These are phyloP conservation scores for Paraplagusia blochii DNA, from an alignment of 2,113 vertebrate genomes.

Conservation along the genomic window DNA sequence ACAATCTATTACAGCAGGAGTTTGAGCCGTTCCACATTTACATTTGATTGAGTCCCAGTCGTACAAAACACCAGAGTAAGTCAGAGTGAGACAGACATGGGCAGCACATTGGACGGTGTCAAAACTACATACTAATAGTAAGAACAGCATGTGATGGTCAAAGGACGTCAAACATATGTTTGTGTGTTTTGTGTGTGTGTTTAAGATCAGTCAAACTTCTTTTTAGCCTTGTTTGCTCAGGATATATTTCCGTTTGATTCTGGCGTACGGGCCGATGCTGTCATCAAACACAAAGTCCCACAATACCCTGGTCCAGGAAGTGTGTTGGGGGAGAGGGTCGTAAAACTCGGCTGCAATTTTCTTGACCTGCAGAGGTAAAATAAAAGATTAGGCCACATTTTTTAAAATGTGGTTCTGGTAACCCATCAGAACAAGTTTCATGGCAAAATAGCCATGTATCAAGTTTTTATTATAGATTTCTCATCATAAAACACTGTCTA, in stretches of 20 bases:
- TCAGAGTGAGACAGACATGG: too few relatives aligned
- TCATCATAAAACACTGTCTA: too few relatives aligned
- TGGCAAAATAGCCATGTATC: too few relatives aligned
- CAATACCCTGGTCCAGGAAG: slow-evolving; percentile 89
- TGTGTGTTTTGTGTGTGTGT: background rate
- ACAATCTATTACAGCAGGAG: too few relatives aligned
- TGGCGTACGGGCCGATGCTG: slow-evolving; percentile 85
- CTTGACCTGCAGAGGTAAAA: slow-evolving; percentile 81
- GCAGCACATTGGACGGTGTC: too few relatives aligned
- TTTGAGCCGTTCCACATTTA: too few relatives aligned
- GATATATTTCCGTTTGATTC: slow-evolving; percentile 89
- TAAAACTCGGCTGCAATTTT: slow-evolving; percentile 95
- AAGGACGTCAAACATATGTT: background rate
- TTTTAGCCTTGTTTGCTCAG: slow-evolving; percentile 69
- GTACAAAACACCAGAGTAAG: too few relatives aligned
- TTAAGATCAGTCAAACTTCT: background rate
- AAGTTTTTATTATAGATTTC: too few relatives aligned
- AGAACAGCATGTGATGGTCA: background rate
- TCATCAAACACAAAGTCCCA: slow-evolving; percentile 96
- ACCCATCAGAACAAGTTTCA: too few relatives aligned
- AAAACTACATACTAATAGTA: too few relatives aligned
- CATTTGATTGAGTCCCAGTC: too few relatives aligned
- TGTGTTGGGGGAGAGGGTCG: slow-evolving; percentile 87
- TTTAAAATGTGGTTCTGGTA: too few relatives aligned
- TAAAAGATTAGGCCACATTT: background rate